Base-by-base conservation (phyloP, 1,140 invertebrate species). In the Pachypeltis micranthus region DNA sequence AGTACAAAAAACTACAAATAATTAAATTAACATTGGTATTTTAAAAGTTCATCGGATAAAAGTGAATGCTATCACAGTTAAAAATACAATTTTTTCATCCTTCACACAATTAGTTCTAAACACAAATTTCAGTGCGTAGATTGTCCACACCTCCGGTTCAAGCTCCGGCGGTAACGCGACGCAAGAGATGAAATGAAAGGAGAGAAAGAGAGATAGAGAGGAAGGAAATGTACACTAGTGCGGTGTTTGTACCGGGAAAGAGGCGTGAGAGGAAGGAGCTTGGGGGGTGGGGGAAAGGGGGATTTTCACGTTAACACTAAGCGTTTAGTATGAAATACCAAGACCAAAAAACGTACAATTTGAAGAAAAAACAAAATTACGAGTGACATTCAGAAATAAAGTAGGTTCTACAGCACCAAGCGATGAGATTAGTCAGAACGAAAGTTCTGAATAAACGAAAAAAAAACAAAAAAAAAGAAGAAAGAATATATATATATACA, bases 21-120 rank as follows among this genome's bases (percentile, higher is more conserved):
- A 39, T 24, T 51, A 58, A 58, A 63, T 58, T 58, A 63, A 63
- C 55, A 63, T 44, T 44, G 34, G n/a, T 39, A 39, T 14, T 25
- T 26, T 23, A 51, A 62, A 26, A 25, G 26, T 44, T 24, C n/a
- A n/a, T 39, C 25, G 60, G 54, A 51, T 54, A 58, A 59, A 55
- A 63, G 62, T 63, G 62, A 63, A 63, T 63, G 62, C 62, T 63
- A 63, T 63, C 62, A 63, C 62, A 63, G 62, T 63, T 63, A 58
- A 63, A 47, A 28, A 59, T 39, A 39, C 34, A 39, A 10, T 39
- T 39, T 39, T 56, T 56, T 56, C 2, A 1, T 56, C 16, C 54
- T 44, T 56, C 29, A 63, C 57, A 21, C 25, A 31, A 62, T 47
- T 62, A 47, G 54, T 34, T 57, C 54, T 54, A 61, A 61, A 62